Evolutionary conservation across 2,888 invertebrate species (phyloP), one percentile per base, ranked within the genome.

Genomic region (Lissonota sp.): DNA sequence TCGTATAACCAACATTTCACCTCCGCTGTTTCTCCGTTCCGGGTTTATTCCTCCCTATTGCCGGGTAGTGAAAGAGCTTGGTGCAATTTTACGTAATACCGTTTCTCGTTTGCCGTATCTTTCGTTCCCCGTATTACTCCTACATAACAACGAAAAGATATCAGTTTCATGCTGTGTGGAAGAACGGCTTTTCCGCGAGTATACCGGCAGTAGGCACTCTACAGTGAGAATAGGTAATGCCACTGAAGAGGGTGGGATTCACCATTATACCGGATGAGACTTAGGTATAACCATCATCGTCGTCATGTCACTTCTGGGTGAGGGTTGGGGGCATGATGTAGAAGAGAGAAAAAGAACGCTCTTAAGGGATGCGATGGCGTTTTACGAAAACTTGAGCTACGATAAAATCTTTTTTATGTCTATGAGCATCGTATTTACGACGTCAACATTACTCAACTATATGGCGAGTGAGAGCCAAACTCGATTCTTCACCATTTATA

Each of bases 31-130:
- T 62, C 55, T 37, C 63, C 53, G 64, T n/a, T 49, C 66, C 44
- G 12, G n/a, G 55, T 44, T 37, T 67, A 75, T 75, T 60, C 58
- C 62, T 49, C 49, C 26, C 26, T 26, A 26, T 26, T 81, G 70
- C 42, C 55, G 16, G 49, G 70, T 39, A 74, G 44, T 66, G 60
- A 78, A 67, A 75, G 64, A 69, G 69, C 78, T 78, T 70, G 60
- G 42, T 67, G 74, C 78, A 73, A 73, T 77, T 80, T 64, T 69
- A 69, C 69, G 67, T 67, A 77, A 77, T 64, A 58, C 77, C 26
- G 26, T 58, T 40, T 12, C 63, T 73, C 71, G 71, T 57, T 76
- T 58, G 26, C 67, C 37, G 51, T 69, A 39, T 73, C 26, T 26
- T 26, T 26, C 26, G 26, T 77, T 64, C 58, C 12, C 42, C 44